A percentile compares a stretch with the other conserved stretches of the same genome.
Conservation (phyloP, 2,888 invertebrate genomes). For the Drosophila multiciliata region DNA sequence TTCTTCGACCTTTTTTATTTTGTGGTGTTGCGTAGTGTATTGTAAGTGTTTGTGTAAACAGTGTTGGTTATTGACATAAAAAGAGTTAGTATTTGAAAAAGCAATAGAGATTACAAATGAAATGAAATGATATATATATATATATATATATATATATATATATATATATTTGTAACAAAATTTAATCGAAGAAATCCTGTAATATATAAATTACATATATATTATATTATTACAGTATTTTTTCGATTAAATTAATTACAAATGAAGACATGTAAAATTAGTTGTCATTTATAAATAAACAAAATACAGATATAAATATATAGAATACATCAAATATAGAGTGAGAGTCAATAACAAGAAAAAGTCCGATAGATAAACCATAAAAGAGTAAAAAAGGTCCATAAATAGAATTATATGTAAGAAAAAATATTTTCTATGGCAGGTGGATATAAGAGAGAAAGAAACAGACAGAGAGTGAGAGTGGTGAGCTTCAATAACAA, state of each 20-base stretch:
- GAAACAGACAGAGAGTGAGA: not conserved
- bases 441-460: not conserved
- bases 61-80: slow-evolving; percentile 1
- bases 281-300: not conserved
- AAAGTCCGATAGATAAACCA: slow-evolving; percentile 7
- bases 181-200: too few relatives aligned
- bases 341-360: slow-evolving; percentile 1
- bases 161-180: too few relatives aligned
- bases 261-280: not conserved
- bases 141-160: not conserved
- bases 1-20: not conserved
- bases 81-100: not conserved
- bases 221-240: not conserved
- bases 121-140: too few relatives aligned
- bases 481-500: not conserved
- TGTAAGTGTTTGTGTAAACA: not conserved
- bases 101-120: not conserved
- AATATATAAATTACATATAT: not conserved
- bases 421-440: not conserved
- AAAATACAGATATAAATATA: not conserved
- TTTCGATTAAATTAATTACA: not conserved
- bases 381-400: not conserved
- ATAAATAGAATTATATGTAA: not conserved
- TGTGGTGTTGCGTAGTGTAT: not conserved
- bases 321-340: not conserved